Evolutionary conservation across 53 echinoderm and acorn worm genomes (phyloP).

Genomic region (Holothuria scabra): DNA sequence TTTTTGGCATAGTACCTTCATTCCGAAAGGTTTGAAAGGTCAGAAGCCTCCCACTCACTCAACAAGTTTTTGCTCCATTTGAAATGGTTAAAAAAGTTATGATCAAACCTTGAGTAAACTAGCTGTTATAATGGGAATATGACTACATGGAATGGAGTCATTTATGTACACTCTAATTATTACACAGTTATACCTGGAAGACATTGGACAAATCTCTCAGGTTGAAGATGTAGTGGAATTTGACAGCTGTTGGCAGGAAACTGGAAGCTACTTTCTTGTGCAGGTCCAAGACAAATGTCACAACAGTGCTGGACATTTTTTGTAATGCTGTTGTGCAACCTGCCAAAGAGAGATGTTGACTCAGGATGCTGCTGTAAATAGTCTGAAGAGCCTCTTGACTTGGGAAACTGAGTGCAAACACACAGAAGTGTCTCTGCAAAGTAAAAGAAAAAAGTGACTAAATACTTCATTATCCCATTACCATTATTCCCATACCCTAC

Average conservation of each 20-base stretch:
- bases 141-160: too few relatives aligned
- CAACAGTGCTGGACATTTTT: conserved; percentile 75
- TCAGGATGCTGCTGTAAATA: conserved; percentile 95
- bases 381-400: conserved; percentile 84
- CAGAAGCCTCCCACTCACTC: too few relatives aligned
- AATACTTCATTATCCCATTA: not conserved
- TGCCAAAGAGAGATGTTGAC: conserved; percentile 71
- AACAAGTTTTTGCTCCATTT: too few relatives aligned
- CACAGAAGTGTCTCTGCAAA: conserved; percentile 91
- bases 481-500: not conserved
- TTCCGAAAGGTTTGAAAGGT: too few relatives aligned
- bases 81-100: too few relatives aligned
- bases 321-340: conserved; percentile 64
- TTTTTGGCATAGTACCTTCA: too few relatives aligned
- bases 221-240: conserved; percentile 99
- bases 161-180: too few relatives aligned
- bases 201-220: conserved; percentile 94
- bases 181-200: conserved; percentile 75
- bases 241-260: conserved; percentile 98
- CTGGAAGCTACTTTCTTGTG: conserved; percentile 92
- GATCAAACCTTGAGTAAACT: too few relatives aligned
- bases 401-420: conserved; percentile 98
- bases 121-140: too few relatives aligned
- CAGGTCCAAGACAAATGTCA: conserved; percentile 80
- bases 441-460: not conserved